A percentile compares a stretch with the other conserved stretches of the same genome.
Conservation (phyloP, 2,797 vertebrate genomes). For the Cossypha polioptera region DNA sequence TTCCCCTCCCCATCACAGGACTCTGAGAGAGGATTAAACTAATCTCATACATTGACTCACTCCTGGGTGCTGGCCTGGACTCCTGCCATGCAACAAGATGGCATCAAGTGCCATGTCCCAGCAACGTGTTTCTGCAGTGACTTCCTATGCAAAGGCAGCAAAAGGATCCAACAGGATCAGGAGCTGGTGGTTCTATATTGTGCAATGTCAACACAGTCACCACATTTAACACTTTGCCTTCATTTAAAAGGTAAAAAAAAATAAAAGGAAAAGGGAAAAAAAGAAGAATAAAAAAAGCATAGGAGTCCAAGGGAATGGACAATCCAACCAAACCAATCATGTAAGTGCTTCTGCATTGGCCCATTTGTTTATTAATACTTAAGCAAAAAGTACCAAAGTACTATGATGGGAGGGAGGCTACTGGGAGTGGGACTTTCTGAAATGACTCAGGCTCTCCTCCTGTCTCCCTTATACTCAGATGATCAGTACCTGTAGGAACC, state of each 20-base stretch:
- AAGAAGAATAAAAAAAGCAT: neutral
- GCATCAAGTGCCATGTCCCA: conserved; percentile 5
- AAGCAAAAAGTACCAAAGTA: neutral
- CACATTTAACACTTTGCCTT: neutral
- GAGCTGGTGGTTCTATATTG: neutral
- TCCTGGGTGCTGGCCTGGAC: conserved; percentile 64
- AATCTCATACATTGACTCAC: conserved; percentile 63
- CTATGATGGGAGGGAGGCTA: neutral
- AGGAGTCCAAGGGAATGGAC: neutral
- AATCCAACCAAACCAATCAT: neutral
- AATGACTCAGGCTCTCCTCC: neutral
- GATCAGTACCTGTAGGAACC: rapidly evolving
- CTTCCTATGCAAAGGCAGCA: conserved; percentile 38
- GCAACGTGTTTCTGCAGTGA: conserved; percentile 47
- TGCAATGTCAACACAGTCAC: neutral
- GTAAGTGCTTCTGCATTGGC: conserved; percentile 24
- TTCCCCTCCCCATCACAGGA: conserved; percentile 42
- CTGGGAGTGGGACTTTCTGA: neutral
- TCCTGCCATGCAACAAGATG: conserved; percentile 26
- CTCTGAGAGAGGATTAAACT: conserved; percentile 70
- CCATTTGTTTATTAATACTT: conserved; percentile 67
- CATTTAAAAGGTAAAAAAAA: neutral
- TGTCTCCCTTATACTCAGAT: rapidly evolving
- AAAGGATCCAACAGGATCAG: neutral
- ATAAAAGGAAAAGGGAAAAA: rapidly evolving